Conservation (phyloP, 1,140 invertebrate species). For the Zaprionus kolodkinae region DNA sequence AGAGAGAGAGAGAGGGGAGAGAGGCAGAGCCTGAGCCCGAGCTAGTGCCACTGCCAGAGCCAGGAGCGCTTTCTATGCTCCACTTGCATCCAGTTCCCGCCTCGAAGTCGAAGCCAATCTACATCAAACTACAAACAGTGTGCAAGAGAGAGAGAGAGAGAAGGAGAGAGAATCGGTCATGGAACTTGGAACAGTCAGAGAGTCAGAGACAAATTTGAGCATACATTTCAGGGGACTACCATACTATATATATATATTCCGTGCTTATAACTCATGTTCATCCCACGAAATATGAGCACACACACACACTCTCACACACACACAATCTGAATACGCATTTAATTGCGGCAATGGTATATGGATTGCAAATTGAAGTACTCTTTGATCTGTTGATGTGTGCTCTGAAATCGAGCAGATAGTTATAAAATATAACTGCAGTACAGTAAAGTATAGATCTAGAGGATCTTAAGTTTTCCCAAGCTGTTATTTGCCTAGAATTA, state of each 20-base stretch:
- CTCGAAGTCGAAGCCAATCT: slow-evolving; percentile 51
- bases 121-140: slow-evolving; percentile 54
- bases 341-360: not conserved
- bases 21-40: not conserved
- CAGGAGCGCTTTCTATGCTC: slow-evolving; percentile 42
- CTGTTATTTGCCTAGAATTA: not conserved
- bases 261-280: not conserved
- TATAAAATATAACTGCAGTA: not conserved
- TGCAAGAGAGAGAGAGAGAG: not conserved
- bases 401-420: too few species aligned
- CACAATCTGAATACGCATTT: not conserved
- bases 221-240: not conserved
- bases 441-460: not conserved
- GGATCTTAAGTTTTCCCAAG: not conserved
- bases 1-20: not conserved
- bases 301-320: too few species aligned
- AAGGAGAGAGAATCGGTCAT: not conserved
- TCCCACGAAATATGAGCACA: not conserved
- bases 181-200: not conserved
- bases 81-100: slow-evolving; percentile 48
- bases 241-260: not conserved
- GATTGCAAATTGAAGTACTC: not conserved
- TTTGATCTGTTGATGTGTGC: not conserved
- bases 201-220: not conserved
- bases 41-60: not conserved